Evolutionary conservation across 1,140 invertebrate genomes (phyloP).

Genomic region (Arion vulgaris): DNA sequence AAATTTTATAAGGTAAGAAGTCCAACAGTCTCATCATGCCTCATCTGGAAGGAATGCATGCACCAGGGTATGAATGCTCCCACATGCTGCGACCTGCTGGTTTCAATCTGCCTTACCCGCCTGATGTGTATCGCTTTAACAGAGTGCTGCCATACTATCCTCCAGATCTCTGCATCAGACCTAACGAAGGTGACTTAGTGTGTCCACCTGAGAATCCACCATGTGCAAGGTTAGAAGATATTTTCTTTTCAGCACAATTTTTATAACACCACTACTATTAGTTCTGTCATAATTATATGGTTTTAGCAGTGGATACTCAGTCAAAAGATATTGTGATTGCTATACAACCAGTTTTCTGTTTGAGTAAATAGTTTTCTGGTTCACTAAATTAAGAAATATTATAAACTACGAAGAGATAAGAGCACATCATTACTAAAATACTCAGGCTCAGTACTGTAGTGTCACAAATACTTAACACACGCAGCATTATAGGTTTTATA

Average conservation of each 20-base stretch:
- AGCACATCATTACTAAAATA: too few species aligned
- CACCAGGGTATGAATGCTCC: conserved; percentile 3
- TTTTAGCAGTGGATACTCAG: too few species aligned
- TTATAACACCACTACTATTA: too few species aligned
- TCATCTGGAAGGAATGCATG: conserved; percentile 22
- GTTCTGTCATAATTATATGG: too few species aligned
- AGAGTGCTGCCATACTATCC: conserved; percentile 17
- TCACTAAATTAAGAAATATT: too few species aligned
- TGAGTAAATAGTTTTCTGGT: too few species aligned
- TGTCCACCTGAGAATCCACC: not conserved
- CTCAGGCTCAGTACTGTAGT: too few species aligned
- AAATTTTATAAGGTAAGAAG: not conserved
- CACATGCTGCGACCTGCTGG: conserved; percentile 20
- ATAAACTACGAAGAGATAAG: too few species aligned
- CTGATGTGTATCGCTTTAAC: conserved; percentile 31
- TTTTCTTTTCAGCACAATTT: not conserved
- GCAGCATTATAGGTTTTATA: too few species aligned
- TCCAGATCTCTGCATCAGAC: conserved; percentile 21
- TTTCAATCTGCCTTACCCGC: not conserved
- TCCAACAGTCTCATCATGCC: conserved; percentile 1
- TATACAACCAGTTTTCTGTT: too few species aligned
- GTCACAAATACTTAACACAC: too few species aligned
- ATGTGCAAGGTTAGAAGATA: not conserved
- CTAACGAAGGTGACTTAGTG: conserved; percentile 17
- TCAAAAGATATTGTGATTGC: too few species aligned